Percentiles rank a stretch among this genome's conserved stretches.
These are phyloP conservation scores for Drosophila monieri DNA, from an alignment of 2,888 invertebrate species.

Conservation along the genomic window DNA sequence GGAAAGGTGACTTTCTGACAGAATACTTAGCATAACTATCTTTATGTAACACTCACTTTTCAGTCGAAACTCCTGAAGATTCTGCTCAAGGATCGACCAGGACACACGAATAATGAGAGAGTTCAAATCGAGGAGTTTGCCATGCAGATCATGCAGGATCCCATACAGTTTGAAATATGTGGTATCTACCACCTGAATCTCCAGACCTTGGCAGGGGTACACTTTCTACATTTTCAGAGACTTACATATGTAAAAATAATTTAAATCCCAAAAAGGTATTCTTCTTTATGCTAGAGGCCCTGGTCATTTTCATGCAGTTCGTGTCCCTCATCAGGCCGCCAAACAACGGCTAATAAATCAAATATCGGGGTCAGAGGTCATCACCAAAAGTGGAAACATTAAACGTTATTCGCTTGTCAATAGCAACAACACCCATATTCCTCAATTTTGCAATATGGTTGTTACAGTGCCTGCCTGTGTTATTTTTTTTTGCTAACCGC, in stretches of 20 bases:
- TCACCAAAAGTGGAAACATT: not conserved
- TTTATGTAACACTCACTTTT: not conserved
- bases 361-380: slow-evolving; percentile 11
- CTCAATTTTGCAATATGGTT: slow-evolving; percentile 2
- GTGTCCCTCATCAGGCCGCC: slow-evolving; percentile 39
- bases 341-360: slow-evolving; percentile 31
- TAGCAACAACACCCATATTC: not conserved
- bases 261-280: slow-evolving; percentile 51
- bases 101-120: slow-evolving; percentile 6
- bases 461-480: slow-evolving; percentile 1
- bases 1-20: slow-evolving; percentile 50
- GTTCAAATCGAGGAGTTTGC: slow-evolving; percentile 55
- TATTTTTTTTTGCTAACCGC: slow-evolving; percentile 13
- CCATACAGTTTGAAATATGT: slow-evolving; percentile 59
- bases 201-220: slow-evolving; percentile 54
- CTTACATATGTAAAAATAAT: not conserved
- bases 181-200: slow-evolving; percentile 69
- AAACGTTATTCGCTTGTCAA: too few species aligned
- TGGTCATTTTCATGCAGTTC: slow-evolving; percentile 67
- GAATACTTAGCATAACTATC: not conserved
- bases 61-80: slow-evolving; percentile 50
- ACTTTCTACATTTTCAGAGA: too few species aligned
- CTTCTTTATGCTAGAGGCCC: slow-evolving; percentile 59
- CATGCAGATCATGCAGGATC: slow-evolving; percentile 69
- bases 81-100: slow-evolving; percentile 31